phyloP scores from a whole-genome alignment of 1,140 invertebrate species.

The Ctenoplectra terminalis region DNA sequence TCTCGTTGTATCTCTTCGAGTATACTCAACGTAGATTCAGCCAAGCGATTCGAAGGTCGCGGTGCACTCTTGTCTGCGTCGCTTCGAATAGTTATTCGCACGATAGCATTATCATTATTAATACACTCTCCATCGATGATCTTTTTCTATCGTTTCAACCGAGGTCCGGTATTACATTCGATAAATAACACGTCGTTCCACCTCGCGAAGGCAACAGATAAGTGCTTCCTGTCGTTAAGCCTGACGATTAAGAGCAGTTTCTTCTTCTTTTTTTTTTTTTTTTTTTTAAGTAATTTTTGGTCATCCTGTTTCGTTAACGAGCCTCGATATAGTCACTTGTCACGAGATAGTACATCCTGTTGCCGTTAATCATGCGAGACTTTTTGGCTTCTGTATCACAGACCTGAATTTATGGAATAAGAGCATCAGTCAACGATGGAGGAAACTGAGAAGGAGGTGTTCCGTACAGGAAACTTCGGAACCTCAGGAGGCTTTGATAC shows the following conservation, averaged over 20 bases:
- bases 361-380: slow-evolving; percentile 1
- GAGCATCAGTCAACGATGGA: slow-evolving; percentile 89
- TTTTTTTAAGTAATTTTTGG: not conserved
- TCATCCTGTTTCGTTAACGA: slow-evolving; percentile 15
- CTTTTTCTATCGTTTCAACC: slow-evolving; percentile 16
- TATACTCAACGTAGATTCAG: no score
- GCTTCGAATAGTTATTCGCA: not conserved
- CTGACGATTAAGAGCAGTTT: slow-evolving; percentile 27
- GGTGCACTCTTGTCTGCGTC: no score
- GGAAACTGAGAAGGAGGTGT: slow-evolving; percentile 87
- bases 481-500: slow-evolving; percentile 77
- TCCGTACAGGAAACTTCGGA: slow-evolving; percentile 85
- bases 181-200: slow-evolving; percentile 50
- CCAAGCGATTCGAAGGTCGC: not conserved
- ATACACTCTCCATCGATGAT: slow-evolving; percentile 16
- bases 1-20: no score
- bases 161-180: slow-evolving; percentile 51
- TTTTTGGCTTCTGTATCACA: slow-evolving; percentile 78
- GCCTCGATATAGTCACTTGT: not conserved
- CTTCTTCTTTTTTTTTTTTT: not conserved
- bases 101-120: not conserved
- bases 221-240: slow-evolving; percentile 61
- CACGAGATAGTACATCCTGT: slow-evolving; percentile 5
- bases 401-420: slow-evolving; percentile 88
- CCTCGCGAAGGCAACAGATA: slow-evolving; percentile 51